Evolutionary conservation across 1,140 invertebrate species (phyloP).

Genomic region (Solenopsis fugax): DNA sequence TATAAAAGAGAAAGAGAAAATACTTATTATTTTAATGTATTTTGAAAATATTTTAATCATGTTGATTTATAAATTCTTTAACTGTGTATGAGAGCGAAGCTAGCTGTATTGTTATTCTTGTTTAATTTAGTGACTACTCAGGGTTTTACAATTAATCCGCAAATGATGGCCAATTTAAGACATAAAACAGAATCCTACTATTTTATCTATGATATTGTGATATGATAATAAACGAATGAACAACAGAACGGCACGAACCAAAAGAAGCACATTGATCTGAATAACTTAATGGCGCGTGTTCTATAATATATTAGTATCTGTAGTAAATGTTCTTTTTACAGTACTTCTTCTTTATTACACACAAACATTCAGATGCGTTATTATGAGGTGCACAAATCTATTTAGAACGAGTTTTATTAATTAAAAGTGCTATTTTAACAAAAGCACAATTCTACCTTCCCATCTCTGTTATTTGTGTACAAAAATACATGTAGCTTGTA

Average conservation of each 20-base stretch:
- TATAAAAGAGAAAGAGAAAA: background rate
- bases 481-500: constrained; percentile 33
- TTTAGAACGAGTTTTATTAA: background rate
- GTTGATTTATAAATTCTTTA: constrained; percentile 25
- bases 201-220: constrained; percentile 54
- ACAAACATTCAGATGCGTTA: constrained; percentile 2
- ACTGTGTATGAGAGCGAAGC: background rate
- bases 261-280: constrained; percentile 18
- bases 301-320: background rate
- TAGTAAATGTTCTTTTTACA: background rate
- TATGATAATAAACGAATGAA: constrained; percentile 39
- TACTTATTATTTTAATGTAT: constrained; percentile 2
- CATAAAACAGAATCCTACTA: constrained; percentile 43
- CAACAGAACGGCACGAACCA: background rate
- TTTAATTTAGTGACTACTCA: constrained; percentile 54
- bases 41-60: background rate
- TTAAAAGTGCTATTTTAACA: background rate
- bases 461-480: constrained; percentile 16
- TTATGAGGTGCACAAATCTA: constrained; percentile 2
- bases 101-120: background rate
- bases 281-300: constrained; percentile 7
- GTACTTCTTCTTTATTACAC: background rate
- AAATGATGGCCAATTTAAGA: constrained; percentile 44
- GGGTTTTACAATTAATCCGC: constrained; percentile 48
- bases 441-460: constrained; percentile 19